Evolutionary conservation across 2,797 vertebrate species (phyloP).

Genomic region (Cygnus olor): DNA sequence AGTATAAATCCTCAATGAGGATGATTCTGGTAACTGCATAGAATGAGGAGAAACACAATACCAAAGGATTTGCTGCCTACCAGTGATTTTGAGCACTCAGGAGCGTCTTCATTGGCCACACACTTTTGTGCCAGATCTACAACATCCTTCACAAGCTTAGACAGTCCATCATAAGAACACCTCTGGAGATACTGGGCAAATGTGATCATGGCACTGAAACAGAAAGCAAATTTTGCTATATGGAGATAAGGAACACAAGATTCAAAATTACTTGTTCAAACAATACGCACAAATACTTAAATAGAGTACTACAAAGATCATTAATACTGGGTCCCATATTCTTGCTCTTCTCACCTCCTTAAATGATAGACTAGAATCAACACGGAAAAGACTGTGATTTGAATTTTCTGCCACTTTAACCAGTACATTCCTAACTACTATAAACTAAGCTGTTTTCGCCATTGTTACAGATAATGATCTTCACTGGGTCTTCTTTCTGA

Average conservation of each 20-base stretch:
- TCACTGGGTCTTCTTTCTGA: background rate
- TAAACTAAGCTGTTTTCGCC: background rate
- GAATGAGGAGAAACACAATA: fast-evolving
- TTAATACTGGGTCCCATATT: fast-evolving
- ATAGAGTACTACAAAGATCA: background rate
- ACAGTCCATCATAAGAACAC: conserved; percentile 45
- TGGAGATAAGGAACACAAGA: background rate
- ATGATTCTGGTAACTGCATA: background rate
- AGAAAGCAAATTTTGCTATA: background rate
- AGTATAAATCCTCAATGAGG: background rate
- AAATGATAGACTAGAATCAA: background rate
- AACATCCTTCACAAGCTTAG: conserved; percentile 57
- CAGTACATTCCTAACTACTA: background rate
- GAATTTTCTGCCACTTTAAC: background rate
- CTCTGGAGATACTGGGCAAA: conserved; percentile 77
- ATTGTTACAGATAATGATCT: fast-evolving
- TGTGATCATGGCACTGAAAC: conserved; percentile 68
- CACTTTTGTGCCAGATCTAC: conserved; percentile 73
- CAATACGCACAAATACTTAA: background rate
- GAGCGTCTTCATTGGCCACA: conserved; percentile 53
- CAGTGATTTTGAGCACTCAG: conserved; percentile 57
- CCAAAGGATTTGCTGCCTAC: conserved; percentile 45
- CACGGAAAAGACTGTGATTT: background rate
- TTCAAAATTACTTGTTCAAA: background rate
- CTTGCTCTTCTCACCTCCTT: background rate